Evolutionary conservation across 2,888 invertebrate genomes (phyloP).

Genomic region (Limnephilus lunatus): DNA sequence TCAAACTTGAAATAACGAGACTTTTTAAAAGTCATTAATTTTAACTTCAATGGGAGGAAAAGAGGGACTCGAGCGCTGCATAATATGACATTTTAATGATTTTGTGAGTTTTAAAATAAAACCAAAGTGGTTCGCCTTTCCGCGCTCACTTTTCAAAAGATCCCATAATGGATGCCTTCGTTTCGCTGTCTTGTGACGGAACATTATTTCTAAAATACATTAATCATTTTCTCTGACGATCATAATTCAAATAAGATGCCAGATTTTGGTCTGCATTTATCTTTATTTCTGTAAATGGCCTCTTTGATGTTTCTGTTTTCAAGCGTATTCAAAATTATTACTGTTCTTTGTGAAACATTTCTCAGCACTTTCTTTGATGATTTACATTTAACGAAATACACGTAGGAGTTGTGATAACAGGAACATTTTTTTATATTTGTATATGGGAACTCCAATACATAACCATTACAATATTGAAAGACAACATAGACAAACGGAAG

Average conservation of each 20-base stretch:
- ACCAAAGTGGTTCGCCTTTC: neutral
- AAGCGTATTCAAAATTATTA: neutral
- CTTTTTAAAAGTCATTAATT: neutral
- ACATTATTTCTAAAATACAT: constrained; percentile 5
- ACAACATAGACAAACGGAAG: neutral
- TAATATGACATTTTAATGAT: neutral
- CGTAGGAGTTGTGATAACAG: neutral
- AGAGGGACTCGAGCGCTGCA: neutral
- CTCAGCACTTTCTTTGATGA: neutral
- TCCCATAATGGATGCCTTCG: constrained; percentile 17
- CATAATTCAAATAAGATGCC: constrained; percentile 48
- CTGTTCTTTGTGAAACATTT: neutral
- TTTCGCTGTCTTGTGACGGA: neutral
- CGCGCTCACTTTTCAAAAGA: constrained; percentile 1
- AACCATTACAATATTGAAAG: neutral
- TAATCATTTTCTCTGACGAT: constrained; percentile 35
- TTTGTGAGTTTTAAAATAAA: neutral
- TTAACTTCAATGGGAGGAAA: neutral
- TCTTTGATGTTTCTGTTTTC: neutral
- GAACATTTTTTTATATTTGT: neutral
- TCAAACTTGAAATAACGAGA: neutral
- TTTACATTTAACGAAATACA: neutral
- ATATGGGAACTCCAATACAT: neutral
- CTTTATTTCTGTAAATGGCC: constrained; percentile 17
- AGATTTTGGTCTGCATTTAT: constrained; percentile 30